A percentile compares a stretch with the other conserved stretches of the same genome.
Evolutionary conservation across 2,888 invertebrate genomes (phyloP).

Genomic region (Volucella inflata): DNA sequence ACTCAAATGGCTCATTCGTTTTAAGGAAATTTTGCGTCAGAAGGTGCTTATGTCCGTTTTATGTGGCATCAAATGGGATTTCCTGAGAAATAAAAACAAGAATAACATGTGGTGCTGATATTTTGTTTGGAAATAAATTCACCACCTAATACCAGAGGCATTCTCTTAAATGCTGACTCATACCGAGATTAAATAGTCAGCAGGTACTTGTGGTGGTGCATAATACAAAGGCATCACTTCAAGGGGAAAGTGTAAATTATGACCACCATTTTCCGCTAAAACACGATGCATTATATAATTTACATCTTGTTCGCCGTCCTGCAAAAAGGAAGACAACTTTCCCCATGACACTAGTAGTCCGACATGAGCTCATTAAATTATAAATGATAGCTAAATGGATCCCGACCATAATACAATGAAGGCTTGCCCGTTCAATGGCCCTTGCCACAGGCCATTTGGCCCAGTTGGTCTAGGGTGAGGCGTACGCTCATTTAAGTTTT

Average conservation of each 20-base stretch:
- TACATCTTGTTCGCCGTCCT: conserved; percentile 35
- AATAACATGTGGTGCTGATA: conserved; percentile 10
- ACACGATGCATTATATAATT: conserved; percentile 57
- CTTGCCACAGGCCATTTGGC: conserved; percentile 16
- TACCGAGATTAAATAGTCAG: conserved; percentile 40
- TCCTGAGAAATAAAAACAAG: not conserved
- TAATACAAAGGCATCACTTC: not conserved
- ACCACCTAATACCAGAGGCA: conserved; percentile 51
- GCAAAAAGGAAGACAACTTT: conserved; percentile 21
- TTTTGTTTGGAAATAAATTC: conserved; percentile 48
- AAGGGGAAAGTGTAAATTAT: conserved; percentile 33
- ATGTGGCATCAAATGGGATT: too few relatives aligned
- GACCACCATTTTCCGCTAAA: conserved; percentile 36
- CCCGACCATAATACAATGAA: conserved; percentile 31
- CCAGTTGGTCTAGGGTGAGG: not conserved
- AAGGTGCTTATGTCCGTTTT: not conserved
- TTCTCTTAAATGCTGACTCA: conserved; percentile 16
- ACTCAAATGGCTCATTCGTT: not conserved
- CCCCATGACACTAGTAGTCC: conserved; percentile 17
- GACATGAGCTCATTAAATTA: conserved; percentile 73
- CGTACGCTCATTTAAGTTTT: conserved; percentile 1
- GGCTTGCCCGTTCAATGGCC: conserved; percentile 4
- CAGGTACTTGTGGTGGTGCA: not conserved
- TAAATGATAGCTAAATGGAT: conserved; percentile 65
- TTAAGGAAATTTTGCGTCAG: too few relatives aligned